phyloP scores from a whole-genome alignment of 2,888 invertebrate genomes.

The Odontocolon sp. region DNA sequence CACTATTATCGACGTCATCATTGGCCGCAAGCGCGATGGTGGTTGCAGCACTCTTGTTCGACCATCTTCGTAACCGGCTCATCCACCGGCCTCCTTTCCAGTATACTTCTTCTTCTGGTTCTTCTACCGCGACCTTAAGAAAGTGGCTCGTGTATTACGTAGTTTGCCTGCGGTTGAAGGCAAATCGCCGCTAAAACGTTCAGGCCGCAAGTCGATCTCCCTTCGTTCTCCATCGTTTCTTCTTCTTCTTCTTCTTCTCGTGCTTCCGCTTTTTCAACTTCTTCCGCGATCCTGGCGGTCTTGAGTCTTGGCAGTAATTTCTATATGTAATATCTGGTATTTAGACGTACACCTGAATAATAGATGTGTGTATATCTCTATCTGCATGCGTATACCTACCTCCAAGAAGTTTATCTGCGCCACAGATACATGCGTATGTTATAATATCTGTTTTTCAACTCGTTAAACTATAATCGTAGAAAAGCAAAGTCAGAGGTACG shows the following conservation, averaged over 20 bases:
- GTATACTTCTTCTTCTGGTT: constrained; percentile 38
- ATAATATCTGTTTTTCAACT: constrained; percentile 2
- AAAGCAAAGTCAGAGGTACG: too few species aligned
- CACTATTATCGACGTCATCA: constrained; percentile 20
- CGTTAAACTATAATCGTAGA: constrained; percentile 29
- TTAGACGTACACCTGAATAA: constrained; percentile 15
- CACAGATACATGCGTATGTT: too few species aligned
- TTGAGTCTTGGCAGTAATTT: constrained; percentile 9
- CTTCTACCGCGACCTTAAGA: constrained; percentile 66
- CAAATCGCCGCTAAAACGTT: constrained; percentile 78
- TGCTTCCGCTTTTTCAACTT: not conserved
- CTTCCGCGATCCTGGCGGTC: constrained; percentile 54
- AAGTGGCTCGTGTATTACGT: constrained; percentile 76
- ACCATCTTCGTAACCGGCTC: constrained; percentile 10
- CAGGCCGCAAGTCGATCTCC: constrained; percentile 68
- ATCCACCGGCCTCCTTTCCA: constrained; percentile 22
- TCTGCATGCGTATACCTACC: constrained; percentile 2
- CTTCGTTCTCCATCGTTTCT: constrained; percentile 9
- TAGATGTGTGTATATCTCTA: too few species aligned
- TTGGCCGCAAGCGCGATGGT: constrained; percentile 45
- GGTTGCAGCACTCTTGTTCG: constrained; percentile 23
- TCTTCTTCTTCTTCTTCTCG: constrained; percentile 44
- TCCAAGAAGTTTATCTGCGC: constrained; percentile 4
- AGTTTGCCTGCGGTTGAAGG: constrained; percentile 76
- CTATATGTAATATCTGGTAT: constrained; percentile 21